Evolutionary conservation across 1,140 invertebrate species (phyloP).

Genomic region (Penaeus japonicus): DNA sequence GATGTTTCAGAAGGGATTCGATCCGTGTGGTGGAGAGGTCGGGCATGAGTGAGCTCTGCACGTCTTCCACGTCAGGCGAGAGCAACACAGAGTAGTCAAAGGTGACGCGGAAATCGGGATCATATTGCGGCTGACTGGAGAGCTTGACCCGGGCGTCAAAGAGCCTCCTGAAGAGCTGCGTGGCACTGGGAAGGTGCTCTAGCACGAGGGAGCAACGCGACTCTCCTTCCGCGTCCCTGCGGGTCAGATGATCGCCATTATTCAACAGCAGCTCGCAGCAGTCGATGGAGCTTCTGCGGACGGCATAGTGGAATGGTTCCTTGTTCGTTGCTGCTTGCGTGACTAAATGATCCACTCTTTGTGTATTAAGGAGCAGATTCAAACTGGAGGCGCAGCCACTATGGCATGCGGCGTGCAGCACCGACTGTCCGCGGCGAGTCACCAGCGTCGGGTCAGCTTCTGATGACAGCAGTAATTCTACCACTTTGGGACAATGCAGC

Average conservation of each 20-base stretch:
- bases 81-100: constrained; percentile 33
- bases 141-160: neutral
- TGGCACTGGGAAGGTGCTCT: neutral
- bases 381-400: constrained; percentile 16
- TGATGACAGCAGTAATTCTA: neutral
- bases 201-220: constrained; percentile 18
- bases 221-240: neutral
- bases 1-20: constrained; percentile 15
- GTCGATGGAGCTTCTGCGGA: constrained; percentile 20
- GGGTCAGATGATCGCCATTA: constrained; percentile 36
- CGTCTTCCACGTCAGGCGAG: neutral
- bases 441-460: constrained; percentile 7
- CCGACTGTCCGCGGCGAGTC: neutral
- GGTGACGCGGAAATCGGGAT: neutral
- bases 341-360: neutral
- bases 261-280: constrained; percentile 34
- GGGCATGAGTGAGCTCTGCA: constrained; percentile 16
- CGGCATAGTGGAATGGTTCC: constrained; percentile 21
- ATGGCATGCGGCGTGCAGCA: constrained; percentile 16
- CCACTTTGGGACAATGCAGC: neutral
- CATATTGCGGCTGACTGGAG: neutral
- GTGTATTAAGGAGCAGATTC: neutral
- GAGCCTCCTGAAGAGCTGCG: neutral
- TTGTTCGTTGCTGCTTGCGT: neutral
- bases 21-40: neutral